Evolutionary conservation across 2,113 vertebrate species (phyloP).

Genomic region (Cephalopholis sonnerati): DNA sequence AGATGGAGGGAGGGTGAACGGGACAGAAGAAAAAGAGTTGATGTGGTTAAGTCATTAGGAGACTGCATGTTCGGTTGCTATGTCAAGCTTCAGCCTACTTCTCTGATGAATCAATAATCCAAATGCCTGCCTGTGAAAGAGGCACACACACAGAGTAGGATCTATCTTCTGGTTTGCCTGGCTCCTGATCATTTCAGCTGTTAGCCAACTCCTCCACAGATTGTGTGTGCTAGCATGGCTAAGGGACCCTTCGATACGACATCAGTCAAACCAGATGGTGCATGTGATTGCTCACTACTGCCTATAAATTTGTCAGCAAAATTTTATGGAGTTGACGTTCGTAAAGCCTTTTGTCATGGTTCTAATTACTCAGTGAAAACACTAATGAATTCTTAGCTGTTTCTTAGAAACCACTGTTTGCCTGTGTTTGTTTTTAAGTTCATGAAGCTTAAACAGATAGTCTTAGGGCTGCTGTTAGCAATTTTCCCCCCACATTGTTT

Average conservation of each 20-base stretch:
- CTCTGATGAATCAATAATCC: slow-evolving; percentile 68
- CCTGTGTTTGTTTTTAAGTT: slow-evolving; percentile 18
- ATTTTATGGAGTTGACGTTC: slow-evolving; percentile 45
- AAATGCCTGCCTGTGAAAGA: slow-evolving; percentile 29
- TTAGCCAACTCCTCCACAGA: slow-evolving; percentile 28
- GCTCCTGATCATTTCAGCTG: slow-evolving; percentile 30
- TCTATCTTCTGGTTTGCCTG: slow-evolving; percentile 23
- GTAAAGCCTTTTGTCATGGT: slow-evolving; percentile 36
- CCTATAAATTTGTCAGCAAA: slow-evolving; percentile 49
- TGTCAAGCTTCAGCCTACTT: slow-evolving; percentile 58
- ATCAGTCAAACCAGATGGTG: slow-evolving; percentile 57
- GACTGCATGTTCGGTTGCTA: slow-evolving; percentile 69
- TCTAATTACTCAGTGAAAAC: slow-evolving; percentile 52
- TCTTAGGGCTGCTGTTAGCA: background rate
- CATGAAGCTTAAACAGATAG: slow-evolving; percentile 8
- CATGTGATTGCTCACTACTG: slow-evolving; percentile 44
- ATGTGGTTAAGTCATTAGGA: slow-evolving; percentile 83
- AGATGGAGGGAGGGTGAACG: slow-evolving; percentile 69
- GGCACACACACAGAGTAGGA: slow-evolving; percentile 27
- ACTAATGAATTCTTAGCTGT: slow-evolving; percentile 10
- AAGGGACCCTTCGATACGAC: background rate
- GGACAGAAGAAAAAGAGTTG: slow-evolving; percentile 64
- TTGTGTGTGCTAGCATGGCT: background rate
- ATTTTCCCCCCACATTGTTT: background rate
- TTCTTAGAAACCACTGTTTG: slow-evolving; percentile 50